Evolutionary conservation across 2,888 invertebrate genomes (phyloP), one percentile per base, ranked within the genome.

Genomic region (Meandrusa payeni): DNA sequence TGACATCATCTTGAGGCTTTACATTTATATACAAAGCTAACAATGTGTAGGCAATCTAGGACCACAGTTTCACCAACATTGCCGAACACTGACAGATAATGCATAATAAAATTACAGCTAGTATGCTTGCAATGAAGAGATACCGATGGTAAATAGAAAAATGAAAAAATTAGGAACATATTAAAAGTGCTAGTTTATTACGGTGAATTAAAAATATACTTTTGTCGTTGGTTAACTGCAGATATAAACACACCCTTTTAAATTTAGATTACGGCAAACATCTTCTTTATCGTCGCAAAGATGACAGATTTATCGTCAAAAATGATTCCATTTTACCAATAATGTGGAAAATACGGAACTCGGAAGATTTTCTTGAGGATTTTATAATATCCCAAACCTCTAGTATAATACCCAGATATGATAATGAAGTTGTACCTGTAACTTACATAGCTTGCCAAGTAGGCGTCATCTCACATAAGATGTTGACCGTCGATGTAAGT

Each of bases 251-350:
- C n/a, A n/a, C n/a, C n/a, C n/a, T n/a, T n/a, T n/a, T n/a, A n/a
- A n/a, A 44, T 45, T 55, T 65, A 65, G 75, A 78, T 39, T 92
- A 91, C 44, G 90, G 89, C n/a, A 88, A 88, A 45, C 73, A 88
- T 11, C 66, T 91, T 20, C 61, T 91, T 0, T 81, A 89, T 50
- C 78, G 86, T 31, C 78, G 78, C 27, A 86, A 81, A 55, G 82
- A 73, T 20, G 85, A 86, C 46, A 76, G 71, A 45, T 69, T 91
- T 27, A 87, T 76, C 29, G 69, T 92, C 11, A 85, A 75, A 41
- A 92, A 92, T 57, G 85, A 89, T 55, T 89, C 91, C 0, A 77
- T 88, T 19, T 63, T 91, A 31, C 76, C 89, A 6, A 64, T 92
- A 29, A 80, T 79, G 65, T 92, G 91, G 91, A 74, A 76, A 57